Conservation (phyloP, 2,888 invertebrate genomes). For the Sturmia bella region DNA sequence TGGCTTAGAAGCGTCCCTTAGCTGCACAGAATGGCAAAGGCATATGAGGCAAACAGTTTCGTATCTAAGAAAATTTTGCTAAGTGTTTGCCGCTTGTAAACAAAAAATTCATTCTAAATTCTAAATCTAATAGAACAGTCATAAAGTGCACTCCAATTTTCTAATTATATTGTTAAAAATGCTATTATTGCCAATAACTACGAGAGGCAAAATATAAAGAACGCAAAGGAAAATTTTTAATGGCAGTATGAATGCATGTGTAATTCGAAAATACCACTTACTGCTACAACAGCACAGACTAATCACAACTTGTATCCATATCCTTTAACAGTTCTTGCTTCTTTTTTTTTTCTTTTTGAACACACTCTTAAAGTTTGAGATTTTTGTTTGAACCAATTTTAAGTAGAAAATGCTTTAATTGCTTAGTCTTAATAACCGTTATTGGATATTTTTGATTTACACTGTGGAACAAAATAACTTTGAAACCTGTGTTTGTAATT, state of each 20-base stretch:
- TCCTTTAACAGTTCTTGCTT: background rate
- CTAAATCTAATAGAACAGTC: background rate
- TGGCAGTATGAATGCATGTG: background rate
- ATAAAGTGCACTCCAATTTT: constrained; percentile 71
- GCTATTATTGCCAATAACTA: constrained; percentile 75
- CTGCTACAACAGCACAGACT: background rate
- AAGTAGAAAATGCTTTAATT: background rate
- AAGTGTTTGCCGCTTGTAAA: no score
- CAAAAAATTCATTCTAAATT: no score
- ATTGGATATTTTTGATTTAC: no score
- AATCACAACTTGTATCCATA: background rate
- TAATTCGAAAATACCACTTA: background rate
- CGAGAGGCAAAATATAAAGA: background rate
- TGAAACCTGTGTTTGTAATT: no score
- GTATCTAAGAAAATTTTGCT: no score
- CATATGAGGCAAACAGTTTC: constrained; percentile 57
- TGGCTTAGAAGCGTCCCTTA: no score
- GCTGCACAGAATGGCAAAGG: no score
- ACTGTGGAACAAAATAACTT: no score
- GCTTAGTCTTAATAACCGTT: background rate
- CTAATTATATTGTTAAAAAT: constrained; percentile 74
- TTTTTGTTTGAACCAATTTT: no score
- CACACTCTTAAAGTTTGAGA: background rate
- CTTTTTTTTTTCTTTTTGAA: background rate
- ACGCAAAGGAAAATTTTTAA: background rate